Conservation (phyloP, 1,140 invertebrate species). For the Ectropis grisescens region DNA sequence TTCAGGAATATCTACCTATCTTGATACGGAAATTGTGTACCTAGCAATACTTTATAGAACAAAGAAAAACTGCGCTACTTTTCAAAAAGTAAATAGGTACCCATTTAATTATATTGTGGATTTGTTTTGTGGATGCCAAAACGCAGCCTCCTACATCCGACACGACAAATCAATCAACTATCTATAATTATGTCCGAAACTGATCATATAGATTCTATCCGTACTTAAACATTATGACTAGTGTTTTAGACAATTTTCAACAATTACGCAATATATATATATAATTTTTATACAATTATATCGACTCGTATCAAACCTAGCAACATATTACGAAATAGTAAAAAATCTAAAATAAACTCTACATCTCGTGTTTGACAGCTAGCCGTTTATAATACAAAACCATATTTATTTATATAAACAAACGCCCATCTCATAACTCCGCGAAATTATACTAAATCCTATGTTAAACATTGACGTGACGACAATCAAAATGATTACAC, state of each 20-base stretch:
- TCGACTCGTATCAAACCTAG: conserved; percentile 9
- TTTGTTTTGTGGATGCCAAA: conserved; percentile 4
- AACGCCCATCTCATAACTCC: no score
- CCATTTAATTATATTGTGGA: no score
- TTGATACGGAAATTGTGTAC: no score
- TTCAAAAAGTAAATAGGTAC: no score
- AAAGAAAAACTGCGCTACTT: no score
- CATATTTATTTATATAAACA: no score
- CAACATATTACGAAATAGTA: conserved; percentile 16
- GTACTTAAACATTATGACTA: conserved; percentile 7
- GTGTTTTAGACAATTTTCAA: conserved; percentile 11
- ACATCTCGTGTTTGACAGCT: neutral
- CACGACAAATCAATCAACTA: neutral
- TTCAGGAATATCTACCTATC: no score
- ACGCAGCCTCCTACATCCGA: conserved; percentile 5
- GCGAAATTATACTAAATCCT: no score
- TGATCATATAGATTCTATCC: conserved; percentile 5
- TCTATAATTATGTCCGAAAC: neutral
- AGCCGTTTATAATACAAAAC: no score
- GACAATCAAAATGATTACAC: no score
- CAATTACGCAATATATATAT: conserved; percentile 13
- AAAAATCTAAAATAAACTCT: conserved; percentile 7
- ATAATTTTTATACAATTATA: conserved; percentile 2
- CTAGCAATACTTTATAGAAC: no score
- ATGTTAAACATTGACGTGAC: no score